phyloP scores from a whole-genome alignment of 2,888 invertebrate genomes.

The Drosophila mercatorum region DNA sequence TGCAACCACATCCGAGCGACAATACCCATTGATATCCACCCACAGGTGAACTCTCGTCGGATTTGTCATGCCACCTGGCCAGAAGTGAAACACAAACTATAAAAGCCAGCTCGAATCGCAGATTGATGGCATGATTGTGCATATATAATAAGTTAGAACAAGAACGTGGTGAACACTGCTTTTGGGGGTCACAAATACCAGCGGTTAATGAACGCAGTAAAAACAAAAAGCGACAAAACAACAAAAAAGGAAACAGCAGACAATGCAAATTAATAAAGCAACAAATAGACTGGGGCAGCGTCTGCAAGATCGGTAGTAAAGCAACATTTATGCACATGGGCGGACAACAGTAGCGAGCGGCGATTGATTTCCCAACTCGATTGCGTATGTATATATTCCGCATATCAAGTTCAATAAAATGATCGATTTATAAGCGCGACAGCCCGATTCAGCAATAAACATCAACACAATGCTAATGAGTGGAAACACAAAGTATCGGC shows the following conservation, averaged over 20 bases:
- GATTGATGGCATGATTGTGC: constrained; percentile 63
- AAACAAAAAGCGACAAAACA: constrained; percentile 7
- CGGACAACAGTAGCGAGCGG: constrained; percentile 38
- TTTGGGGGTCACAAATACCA: constrained; percentile 65
- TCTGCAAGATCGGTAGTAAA: constrained; percentile 45
- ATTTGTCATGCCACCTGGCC: constrained; percentile 69
- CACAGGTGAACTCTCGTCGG: constrained; percentile 70
- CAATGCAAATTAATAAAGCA: constrained; percentile 49
- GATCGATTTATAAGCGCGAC: constrained; percentile 47
- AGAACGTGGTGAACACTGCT: constrained; percentile 58
- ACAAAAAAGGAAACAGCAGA: constrained; percentile 17
- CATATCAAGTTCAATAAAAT: constrained; percentile 55
- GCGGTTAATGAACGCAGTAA: constrained; percentile 74
- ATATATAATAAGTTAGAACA: constrained; percentile 70
- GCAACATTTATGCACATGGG: constrained; percentile 31
- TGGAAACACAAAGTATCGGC: constrained; percentile 9
- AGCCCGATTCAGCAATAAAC: constrained; percentile 49
- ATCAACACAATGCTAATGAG: constrained; percentile 28
- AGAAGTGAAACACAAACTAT: constrained; percentile 20
- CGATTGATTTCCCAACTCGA: constrained; percentile 66
- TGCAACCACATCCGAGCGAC: constrained; percentile 42
- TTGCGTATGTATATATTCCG: constrained; percentile 24
- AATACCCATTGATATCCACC: constrained; percentile 62
- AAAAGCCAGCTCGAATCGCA: constrained; percentile 47
- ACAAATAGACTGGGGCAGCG: constrained; percentile 47